These are phyloP conservation scores for Myiagra hebetior DNA, from an alignment of 2,113 vertebrate species.

Conservation along the genomic window DNA sequence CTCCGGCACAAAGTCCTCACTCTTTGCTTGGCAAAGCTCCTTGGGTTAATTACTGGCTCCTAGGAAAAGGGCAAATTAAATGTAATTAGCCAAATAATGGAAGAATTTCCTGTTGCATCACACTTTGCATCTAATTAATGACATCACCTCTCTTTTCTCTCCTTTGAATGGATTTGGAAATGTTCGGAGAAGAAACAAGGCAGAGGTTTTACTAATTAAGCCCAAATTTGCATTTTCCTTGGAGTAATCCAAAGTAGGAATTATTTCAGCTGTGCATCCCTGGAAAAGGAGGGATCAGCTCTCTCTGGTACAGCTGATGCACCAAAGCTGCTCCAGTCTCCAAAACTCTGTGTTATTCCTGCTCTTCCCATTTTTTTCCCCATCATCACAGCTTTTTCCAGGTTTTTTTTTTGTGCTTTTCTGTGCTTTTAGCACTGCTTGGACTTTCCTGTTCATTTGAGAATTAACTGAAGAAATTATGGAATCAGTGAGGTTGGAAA, in stretches of 20 bases:
- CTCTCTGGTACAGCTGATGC: background rate
- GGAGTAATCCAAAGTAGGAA: background rate
- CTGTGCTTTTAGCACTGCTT: background rate
- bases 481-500: background rate
- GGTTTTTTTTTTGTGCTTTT: background rate
- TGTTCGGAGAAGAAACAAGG: background rate
- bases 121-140: background rate
- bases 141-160: background rate
- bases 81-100: conserved; percentile 16
- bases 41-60: conserved; percentile 39
- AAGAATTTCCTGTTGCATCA: background rate
- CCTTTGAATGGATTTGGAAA: background rate
- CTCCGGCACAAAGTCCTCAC: background rate
- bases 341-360: background rate
- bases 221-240: background rate
- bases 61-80: background rate
- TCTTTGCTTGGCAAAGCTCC: background rate
- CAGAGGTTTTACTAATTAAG: background rate
- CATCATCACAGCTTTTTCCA: background rate
- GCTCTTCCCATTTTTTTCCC: background rate
- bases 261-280: background rate
- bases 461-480: background rate
- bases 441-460: background rate
- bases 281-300: background rate
- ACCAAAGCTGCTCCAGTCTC: background rate